Evolutionary conservation across 2,888 invertebrate species (phyloP).

Genomic region (Lathronympha strigana): DNA sequence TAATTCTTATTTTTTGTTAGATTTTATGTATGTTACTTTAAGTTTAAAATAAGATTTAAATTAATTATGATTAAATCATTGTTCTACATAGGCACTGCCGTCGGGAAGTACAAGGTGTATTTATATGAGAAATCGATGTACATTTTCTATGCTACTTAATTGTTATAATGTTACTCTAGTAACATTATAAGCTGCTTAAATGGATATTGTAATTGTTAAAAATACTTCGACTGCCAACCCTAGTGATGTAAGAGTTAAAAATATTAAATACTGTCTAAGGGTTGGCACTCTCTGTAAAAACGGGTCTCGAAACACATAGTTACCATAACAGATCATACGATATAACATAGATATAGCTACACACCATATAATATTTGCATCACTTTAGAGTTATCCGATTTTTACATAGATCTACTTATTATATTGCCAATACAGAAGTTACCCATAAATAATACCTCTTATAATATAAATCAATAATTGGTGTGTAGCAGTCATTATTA

Average conservation of each 20-base stretch:
- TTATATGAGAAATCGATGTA: constrained; percentile 60
- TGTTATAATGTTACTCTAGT: constrained; percentile 62
- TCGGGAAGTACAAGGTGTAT: constrained; percentile 71
- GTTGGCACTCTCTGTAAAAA: constrained; percentile 62
- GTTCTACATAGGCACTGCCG: constrained; percentile 54
- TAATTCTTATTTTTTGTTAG: constrained; percentile 62
- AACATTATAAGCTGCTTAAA: constrained; percentile 72
- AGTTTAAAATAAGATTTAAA: constrained; percentile 55
- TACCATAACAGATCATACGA: constrained; percentile 77
- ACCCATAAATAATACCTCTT: constrained; percentile 23
- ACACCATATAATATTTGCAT: constrained; percentile 9
- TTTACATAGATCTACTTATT: background rate
- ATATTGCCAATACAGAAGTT: constrained; percentile 18
- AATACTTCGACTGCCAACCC: constrained; percentile 58
- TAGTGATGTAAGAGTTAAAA: constrained; percentile 37
- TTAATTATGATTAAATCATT: constrained; percentile 71
- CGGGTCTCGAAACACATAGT: constrained; percentile 81
- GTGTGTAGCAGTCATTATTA: constrained; percentile 60
- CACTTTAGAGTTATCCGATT: background rate
- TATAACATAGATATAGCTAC: constrained; percentile 53
- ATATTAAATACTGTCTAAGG: constrained; percentile 48
- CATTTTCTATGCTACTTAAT: constrained; percentile 67
- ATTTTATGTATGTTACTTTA: constrained; percentile 65
- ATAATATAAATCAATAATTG: constrained; percentile 40
- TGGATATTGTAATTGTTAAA: constrained; percentile 53